Percentiles rank a stretch among this genome's conserved stretches.
Evolutionary conservation across 1,140 invertebrate species (phyloP).

Genomic region (Cherax destructor): DNA sequence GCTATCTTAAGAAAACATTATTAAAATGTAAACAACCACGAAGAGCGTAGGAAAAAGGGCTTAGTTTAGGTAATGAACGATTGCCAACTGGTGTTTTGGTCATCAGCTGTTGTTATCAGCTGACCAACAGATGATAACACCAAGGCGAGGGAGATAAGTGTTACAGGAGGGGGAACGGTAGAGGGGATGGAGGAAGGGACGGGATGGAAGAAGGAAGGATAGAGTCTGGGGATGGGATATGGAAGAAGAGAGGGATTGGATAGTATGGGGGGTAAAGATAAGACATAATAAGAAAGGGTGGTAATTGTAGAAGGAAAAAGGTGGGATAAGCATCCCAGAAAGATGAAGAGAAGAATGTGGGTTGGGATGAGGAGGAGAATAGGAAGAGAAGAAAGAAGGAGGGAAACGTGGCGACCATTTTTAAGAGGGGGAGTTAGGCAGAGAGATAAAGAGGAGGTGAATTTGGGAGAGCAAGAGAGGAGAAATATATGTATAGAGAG

Average conservation of each 20-base stretch:
- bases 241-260: too few species aligned
- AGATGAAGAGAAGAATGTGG: constrained; percentile 17
- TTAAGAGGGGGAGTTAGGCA: neutral
- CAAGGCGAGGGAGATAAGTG: neutral
- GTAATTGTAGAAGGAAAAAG: neutral
- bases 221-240: too few species aligned
- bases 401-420: neutral
- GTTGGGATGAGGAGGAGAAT: neutral
- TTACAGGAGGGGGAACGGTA: neutral
- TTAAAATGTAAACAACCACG: too few species aligned
- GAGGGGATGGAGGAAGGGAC: neutral
- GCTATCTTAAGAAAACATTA: too few species aligned
- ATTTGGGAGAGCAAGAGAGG: neutral
- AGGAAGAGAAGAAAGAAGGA: neutral
- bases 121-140: neutral
- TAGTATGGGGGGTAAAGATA: too few species aligned
- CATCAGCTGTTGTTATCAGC: neutral
- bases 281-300: too few species aligned
- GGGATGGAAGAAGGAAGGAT: neutral
- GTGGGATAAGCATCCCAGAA: neutral
- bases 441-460: neutral
- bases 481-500: neutral
- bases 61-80: neutral
- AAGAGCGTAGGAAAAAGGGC: too few species aligned
- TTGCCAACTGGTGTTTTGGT: neutral